Percentiles rank a stretch among this genome's conserved stretches.
Evolutionary conservation across 1,140 invertebrate genomes (phyloP).

Genomic region (Schlechtendalia chinensis): DNA sequence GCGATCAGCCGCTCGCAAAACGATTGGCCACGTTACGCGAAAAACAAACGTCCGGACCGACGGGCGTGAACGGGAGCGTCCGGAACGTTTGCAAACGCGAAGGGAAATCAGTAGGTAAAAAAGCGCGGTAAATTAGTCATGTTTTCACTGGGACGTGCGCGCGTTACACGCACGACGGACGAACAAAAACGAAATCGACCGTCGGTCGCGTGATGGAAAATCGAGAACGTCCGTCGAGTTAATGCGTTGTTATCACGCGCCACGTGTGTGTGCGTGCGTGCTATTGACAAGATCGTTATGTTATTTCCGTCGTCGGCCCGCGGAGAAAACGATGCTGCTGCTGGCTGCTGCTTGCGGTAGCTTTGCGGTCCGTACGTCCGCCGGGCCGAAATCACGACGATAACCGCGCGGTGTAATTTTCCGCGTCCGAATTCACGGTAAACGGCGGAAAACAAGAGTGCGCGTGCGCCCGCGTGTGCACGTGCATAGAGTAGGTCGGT

Average conservation of each 20-base stretch:
- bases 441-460: conserved; percentile 26
- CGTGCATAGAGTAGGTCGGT: conserved; percentile 24
- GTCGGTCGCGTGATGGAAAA: neutral
- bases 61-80: too few species aligned
- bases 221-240: neutral
- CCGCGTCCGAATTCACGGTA: conserved; percentile 19
- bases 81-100: neutral
- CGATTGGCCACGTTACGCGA: too few species aligned
- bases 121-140: conserved; percentile 47
- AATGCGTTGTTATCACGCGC: too few species aligned
- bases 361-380: neutral
- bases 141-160: conserved; percentile 32
- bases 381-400: conserved; percentile 13
- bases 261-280: too few species aligned
- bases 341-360: neutral
- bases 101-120: too few species aligned
- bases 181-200: conserved; percentile 22
- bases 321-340: too few species aligned
- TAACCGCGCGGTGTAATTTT: neutral
- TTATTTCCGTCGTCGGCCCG: neutral
- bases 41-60: too few species aligned
- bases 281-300: conserved; percentile 22
- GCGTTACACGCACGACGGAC: neutral
- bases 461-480: neutral
- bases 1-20: too few species aligned